Base-by-base conservation (phyloP, 2,797 vertebrate species). In the Scolopax rusticola region DNA sequence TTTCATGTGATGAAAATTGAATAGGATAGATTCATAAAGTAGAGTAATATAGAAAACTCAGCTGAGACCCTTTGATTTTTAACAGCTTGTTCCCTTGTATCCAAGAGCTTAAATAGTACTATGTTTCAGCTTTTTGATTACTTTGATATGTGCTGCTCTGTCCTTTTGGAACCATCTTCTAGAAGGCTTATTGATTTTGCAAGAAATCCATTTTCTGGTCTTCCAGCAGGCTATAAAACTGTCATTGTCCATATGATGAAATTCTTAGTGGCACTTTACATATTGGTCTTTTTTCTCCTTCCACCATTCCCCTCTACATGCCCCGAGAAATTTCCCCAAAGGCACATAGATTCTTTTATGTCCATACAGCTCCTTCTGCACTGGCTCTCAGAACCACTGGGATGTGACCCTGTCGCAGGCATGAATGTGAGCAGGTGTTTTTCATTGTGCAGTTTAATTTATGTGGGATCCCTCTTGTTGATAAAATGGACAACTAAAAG, bases 151-250 rank as follows among this genome's bases (percentile, higher is more conserved):
- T 93, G 86, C 68, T 57, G 63, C 79, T 81, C 27, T 60, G 6
- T 85, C 61, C 24, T 88, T 59, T 87, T 96, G 61, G 59, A 96
- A 90, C 28, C 54, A 63, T 68, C 84, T 96, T 90, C 89, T 51
- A 61, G 24, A 41, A 92, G 69, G 60, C 68, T 92, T 90, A 95
- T 56, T 76, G 89, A 96, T 97, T 97, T 94, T 93, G 65, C 53
- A 30, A 94, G 93, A 90, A 93, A 89, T 79, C 75, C 45, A 78
- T 87, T 97, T 79, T 81, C 59, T 89, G 56, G 17, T 81, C 96
- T 96, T 96, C 87, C 47, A 93, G 82, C 85, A 89, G 73, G 64
- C 90, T 92, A 63, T 93, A 94, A 97, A 93, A 91, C 63, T 94
- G 79, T 92, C 91, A 87, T 75, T 71, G 54, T 80, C 64, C 41